Evolutionary conservation across 2,113 vertebrate species (phyloP).

Genomic region (Formicarius rufipectus): DNA sequence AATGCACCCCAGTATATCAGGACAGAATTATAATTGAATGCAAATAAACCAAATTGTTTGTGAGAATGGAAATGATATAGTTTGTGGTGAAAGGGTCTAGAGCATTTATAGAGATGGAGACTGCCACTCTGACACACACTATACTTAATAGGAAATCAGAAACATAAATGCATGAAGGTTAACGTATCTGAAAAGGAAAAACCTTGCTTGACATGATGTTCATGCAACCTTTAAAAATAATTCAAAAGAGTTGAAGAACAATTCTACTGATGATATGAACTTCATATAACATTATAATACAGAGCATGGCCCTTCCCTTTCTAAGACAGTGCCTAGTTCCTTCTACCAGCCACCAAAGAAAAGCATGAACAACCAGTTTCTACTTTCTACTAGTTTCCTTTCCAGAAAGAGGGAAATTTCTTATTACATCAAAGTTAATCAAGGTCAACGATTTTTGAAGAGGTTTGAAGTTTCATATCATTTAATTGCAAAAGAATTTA

Average conservation of each 20-base stretch:
- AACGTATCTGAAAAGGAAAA: neutral
- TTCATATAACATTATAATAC: neutral
- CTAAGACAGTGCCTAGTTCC: neutral
- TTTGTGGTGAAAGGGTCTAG: neutral
- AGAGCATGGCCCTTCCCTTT: neutral
- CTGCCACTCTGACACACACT: neutral
- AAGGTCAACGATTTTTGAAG: neutral
- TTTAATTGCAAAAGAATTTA: neutral
- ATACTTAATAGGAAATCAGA: neutral
- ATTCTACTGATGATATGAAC: neutral
- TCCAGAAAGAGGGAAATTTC: neutral
- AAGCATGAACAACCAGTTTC: too few relatives aligned
- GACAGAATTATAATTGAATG: slow-evolving; percentile 7
- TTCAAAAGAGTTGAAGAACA: neutral
- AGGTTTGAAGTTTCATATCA: neutral
- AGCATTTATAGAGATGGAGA: neutral
- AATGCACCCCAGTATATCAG: neutral
- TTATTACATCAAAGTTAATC: neutral
- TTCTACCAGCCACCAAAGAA: neutral
- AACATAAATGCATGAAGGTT: neutral
- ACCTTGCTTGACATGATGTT: neutral
- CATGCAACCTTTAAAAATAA: neutral
- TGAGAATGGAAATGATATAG: neutral
- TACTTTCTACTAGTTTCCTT: too few relatives aligned
- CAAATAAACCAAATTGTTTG: slow-evolving; percentile 14